Base-by-base conservation (phyloP, 1,140 invertebrate species). In the Anastrepha obliqua region DNA sequence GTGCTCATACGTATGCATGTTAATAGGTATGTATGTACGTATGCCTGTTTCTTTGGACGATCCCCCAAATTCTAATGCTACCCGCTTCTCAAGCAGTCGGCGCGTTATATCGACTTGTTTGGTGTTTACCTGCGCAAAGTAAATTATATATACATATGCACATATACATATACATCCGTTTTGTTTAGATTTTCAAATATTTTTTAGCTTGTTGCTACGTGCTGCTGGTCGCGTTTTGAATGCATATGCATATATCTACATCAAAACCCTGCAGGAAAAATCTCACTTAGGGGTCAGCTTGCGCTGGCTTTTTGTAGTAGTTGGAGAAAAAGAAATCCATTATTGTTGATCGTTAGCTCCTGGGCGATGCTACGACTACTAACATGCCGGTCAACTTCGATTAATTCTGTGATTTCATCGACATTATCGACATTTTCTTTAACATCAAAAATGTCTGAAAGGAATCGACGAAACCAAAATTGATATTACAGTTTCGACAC, bases 131-230 rank as follows among this genome's bases (percentile, higher is more conserved):
- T 74, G 44, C 39, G 29, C 17, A 42, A 47, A 47, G 13, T 47
- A 74, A 47, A 17, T 74, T 44, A 11, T 74, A 74, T 2, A 17
- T 74, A 74, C 47, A 9, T 74, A 74, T 51, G 70, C 17, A 44
- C 44, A 29, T 74, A 15, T n/a, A n/a, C n/a, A n/a, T 17, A 51
- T 74, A 74, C 9, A 44, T 15, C 2, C 67, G 44, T 20, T 81
- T 81, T 81, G 74, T 55, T 81, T 81, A 8, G 74, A 81, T 81
- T 55, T 81, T 0, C 17, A 51, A 81, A 55, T 17, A 55, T 17
- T n/a, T n/a, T 55, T 29, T n/a, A 51, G 51, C 47, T 81, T 81
- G 74, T 81, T 81, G 47, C 74, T 81, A 81, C 74, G 74, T 81
- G 74, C 8, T 47, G 47, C 0, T 55, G 3, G 47, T 8, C 74